A percentile compares a stretch with the other conserved stretches of the same genome.
These are phyloP conservation scores for Ctenopoma multispine DNA, from an alignment of 2,797 vertebrate genomes.

Conservation along the genomic window DNA sequence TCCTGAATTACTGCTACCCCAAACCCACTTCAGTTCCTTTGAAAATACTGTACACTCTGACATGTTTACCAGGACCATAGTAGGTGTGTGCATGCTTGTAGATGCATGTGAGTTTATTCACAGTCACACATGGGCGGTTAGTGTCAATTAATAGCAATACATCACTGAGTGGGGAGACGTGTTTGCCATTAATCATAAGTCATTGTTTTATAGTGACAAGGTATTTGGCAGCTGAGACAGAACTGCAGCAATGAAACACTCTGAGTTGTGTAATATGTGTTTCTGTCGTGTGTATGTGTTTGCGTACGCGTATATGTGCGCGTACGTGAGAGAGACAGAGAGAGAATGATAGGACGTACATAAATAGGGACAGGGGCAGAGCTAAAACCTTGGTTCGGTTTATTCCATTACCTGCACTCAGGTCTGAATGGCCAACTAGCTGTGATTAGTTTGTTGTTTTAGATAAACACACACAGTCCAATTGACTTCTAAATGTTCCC, in stretches of 20 bases:
- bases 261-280: constrained; percentile 57
- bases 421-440: constrained; percentile 7
- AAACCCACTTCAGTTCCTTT: constrained; percentile 71
- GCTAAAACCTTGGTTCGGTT: constrained; percentile 22
- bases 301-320: too few species aligned
- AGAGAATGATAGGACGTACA: constrained; percentile 10
- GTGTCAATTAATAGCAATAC: constrained; percentile 71
- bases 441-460: too few species aligned
- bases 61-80: constrained; percentile 67
- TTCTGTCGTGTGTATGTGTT: background rate
- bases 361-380: constrained; percentile 2
- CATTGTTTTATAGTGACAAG: constrained; percentile 72
- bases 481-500: constrained; percentile 11
- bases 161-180: constrained; percentile 55
- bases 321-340: constrained; percentile 6
- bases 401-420: background rate
- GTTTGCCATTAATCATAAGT: constrained; percentile 72
- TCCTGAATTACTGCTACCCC: constrained; percentile 78
- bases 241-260: constrained; percentile 63
- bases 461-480: constrained; percentile 47
- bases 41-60: constrained; percentile 73
- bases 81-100: constrained; percentile 26
- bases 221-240: constrained; percentile 68
- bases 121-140: constrained; percentile 61
- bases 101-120: constrained; percentile 52